phyloP scores from a whole-genome alignment of 2,797 vertebrate species.

The Hippoglossus hippoglossus region DNA sequence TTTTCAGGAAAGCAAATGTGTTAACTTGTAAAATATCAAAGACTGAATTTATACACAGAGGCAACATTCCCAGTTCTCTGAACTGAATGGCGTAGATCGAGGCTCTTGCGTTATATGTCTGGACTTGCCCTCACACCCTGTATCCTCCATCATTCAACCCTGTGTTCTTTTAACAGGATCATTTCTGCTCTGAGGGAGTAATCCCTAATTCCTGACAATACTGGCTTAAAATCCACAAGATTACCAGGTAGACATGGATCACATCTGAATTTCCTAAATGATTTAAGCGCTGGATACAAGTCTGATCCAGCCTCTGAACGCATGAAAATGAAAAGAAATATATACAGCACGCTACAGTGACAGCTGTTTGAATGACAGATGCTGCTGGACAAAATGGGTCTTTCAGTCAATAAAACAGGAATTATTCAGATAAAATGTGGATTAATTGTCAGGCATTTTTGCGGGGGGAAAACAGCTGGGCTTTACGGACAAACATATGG shows the following conservation, averaged over 20 bases:
- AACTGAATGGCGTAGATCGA: background rate
- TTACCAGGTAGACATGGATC: conserved; percentile 57
- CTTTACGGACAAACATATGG: conserved; percentile 45
- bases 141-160: conserved; percentile 7
- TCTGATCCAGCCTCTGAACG: conserved; percentile 21
- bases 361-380: conserved; percentile 65
- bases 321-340: conserved; percentile 41
- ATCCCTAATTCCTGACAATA: conserved; percentile 66
- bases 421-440: conserved; percentile 8
- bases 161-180: conserved; percentile 67
- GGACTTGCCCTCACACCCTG: conserved; percentile 4
- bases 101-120: background rate
- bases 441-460: conserved; percentile 16
- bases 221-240: conserved; percentile 58
- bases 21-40: background rate
- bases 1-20: background rate
- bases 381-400: conserved; percentile 49
- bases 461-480: conserved; percentile 12
- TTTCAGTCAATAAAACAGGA: conserved; percentile 35
- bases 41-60: background rate
- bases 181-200: conserved; percentile 52
- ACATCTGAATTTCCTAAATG: conserved; percentile 45
- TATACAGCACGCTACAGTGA: conserved; percentile 23
- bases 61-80: background rate
- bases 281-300: conserved; percentile 4